Evolutionary conservation across 2,113 vertebrate species (phyloP).

Genomic region (Parotia lawesii): DNA sequence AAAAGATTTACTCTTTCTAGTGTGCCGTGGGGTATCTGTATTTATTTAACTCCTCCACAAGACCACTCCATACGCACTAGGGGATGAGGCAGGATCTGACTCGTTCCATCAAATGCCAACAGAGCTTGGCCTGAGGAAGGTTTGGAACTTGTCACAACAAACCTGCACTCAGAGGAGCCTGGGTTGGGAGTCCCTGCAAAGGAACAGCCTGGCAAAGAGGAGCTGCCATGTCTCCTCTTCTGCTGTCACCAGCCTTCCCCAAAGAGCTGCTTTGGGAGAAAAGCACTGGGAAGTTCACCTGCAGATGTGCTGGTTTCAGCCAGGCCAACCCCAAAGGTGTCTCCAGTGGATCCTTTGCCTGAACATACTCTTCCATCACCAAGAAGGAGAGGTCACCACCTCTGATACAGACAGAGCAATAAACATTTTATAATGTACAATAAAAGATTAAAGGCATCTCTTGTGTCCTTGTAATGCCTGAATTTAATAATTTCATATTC

Average conservation of each 20-base stretch:
- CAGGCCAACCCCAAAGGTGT: constrained; percentile 52
- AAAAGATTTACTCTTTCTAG: background rate
- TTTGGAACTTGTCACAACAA: background rate
- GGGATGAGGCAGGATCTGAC: constrained; percentile 22
- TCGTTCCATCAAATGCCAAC: background rate
- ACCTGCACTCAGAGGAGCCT: background rate
- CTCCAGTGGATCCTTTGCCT: constrained; percentile 67
- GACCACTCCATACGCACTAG: constrained; percentile 19
- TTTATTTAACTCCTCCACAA: constrained; percentile 4
- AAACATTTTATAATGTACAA: constrained; percentile 79
- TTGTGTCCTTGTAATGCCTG: background rate
- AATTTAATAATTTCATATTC: background rate
- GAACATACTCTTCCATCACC: constrained; percentile 63
- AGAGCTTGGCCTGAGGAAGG: background rate
- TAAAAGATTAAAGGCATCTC: constrained; percentile 70
- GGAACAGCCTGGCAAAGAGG: background rate
- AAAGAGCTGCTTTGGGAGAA: background rate
- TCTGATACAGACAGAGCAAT: constrained; percentile 79
- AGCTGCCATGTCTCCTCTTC: constrained; percentile 5
- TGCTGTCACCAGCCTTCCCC: background rate
- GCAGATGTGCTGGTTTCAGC: background rate
- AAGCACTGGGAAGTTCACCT: background rate
- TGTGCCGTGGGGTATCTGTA: background rate
- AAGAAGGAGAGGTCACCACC: constrained; percentile 68
- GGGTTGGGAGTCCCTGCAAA: constrained; percentile 20